Evolutionary conservation across 2,888 invertebrate species (phyloP).

Genomic region (Athetis lepigone): DNA sequence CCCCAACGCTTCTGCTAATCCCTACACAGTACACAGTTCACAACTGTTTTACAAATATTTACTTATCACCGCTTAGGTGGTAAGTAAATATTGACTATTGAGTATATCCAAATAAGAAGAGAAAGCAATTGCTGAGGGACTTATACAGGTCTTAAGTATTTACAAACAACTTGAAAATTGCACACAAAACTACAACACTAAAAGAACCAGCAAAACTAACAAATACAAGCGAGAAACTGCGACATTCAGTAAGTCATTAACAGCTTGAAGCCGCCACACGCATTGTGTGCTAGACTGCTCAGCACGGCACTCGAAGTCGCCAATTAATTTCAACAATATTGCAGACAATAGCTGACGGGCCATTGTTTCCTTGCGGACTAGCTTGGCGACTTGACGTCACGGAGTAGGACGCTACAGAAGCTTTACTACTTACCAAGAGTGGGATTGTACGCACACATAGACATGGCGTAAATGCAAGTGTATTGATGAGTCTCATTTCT

Average conservation of each 20-base stretch:
- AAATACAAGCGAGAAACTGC: no score
- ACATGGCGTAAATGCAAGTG: not conserved
- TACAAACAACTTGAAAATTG: not conserved
- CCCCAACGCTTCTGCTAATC: no score
- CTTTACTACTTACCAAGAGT: not conserved
- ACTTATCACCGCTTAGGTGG: no score
- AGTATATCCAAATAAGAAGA: no score
- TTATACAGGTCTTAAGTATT: not conserved
- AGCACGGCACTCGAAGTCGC: slow-evolving; percentile 36
- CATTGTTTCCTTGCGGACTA: slow-evolving; percentile 30
- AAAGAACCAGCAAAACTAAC: no score
- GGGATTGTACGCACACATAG: not conserved
- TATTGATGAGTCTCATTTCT: no score
- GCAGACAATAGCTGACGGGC: slow-evolving; percentile 38
- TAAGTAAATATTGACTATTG: no score
- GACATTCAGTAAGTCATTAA: not conserved
- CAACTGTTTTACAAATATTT: no score
- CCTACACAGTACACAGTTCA: no score
- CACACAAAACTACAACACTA: no score
- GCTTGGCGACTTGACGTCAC: not conserved
- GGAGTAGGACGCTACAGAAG: not conserved
- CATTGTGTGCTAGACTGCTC: slow-evolving; percentile 22
- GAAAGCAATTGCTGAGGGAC: not conserved
- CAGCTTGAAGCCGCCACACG: not conserved
- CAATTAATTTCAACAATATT: slow-evolving; percentile 55